Evolutionary conservation across 2,888 invertebrate species (phyloP).

Genomic region (Tillus elongatus): DNA sequence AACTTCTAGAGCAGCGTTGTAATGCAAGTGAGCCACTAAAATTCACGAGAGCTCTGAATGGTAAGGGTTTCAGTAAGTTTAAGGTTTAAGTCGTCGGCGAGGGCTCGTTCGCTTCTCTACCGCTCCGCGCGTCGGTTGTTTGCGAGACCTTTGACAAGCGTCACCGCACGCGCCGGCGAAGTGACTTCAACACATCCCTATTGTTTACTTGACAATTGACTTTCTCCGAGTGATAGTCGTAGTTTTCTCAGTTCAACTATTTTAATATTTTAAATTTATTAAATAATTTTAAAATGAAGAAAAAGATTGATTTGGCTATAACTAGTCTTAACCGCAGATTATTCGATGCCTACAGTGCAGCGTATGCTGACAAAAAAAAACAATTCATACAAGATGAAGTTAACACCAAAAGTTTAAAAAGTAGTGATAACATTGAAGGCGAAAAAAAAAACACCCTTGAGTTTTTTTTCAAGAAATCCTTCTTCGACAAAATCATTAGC

Average conservation of each 20-base stretch:
- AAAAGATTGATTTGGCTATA: too few relatives aligned
- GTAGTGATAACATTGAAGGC: slow-evolving; percentile 8
- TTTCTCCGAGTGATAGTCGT: slow-evolving; percentile 3
- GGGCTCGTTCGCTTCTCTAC: neutral
- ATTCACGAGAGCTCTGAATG: too few relatives aligned
- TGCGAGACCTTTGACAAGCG: slow-evolving; percentile 5
- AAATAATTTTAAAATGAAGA: neutral
- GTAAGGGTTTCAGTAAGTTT: too few relatives aligned
- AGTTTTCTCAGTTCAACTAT: neutral
- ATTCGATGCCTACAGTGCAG: slow-evolving; percentile 7
- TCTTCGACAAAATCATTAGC: neutral
- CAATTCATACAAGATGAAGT: slow-evolving; percentile 9
- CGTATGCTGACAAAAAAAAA: slow-evolving; percentile 8
- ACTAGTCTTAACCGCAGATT: slow-evolving; percentile 9
- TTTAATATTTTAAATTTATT: slow-evolving; percentile 3
- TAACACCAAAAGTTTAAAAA: slow-evolving; percentile 9
- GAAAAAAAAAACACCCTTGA: slow-evolving; percentile 8
- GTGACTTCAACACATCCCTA: too few relatives aligned
- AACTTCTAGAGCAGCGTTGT: too few relatives aligned
- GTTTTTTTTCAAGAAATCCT: slow-evolving; percentile 8
- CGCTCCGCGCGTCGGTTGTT: slow-evolving; percentile 3
- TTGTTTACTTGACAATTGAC: slow-evolving; percentile 6
- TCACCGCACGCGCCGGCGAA: slow-evolving; percentile 3
- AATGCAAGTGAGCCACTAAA: too few relatives aligned
- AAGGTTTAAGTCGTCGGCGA: too few relatives aligned